Percentiles rank a stretch among this genome's conserved stretches.
phyloP scores from a whole-genome alignment of 2,113 vertebrate genomes.

The Anolis sagrei region DNA sequence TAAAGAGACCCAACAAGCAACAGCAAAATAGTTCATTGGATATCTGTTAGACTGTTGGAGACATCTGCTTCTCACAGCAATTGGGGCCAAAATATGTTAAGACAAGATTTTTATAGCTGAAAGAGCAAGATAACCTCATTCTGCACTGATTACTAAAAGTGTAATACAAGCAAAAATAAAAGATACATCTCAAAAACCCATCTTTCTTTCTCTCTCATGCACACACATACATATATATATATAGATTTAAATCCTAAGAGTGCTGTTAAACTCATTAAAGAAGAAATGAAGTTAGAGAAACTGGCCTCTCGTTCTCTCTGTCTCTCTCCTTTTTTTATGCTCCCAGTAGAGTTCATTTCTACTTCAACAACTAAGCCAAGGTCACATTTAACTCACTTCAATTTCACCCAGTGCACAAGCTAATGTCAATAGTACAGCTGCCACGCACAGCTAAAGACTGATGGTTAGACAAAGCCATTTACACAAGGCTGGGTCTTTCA shows the following conservation, averaged over 20 bases:
- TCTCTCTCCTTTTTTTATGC: constrained; percentile 79
- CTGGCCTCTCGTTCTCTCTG: constrained; percentile 77
- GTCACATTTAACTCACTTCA: constrained; percentile 89
- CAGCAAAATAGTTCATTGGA: constrained; percentile 48
- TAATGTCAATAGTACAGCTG: constrained; percentile 88
- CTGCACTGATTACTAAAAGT: constrained; percentile 77
- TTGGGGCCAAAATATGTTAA: constrained; percentile 72
- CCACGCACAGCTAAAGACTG: constrained; percentile 87
- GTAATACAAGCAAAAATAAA: constrained; percentile 81
- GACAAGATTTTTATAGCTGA: constrained; percentile 73
- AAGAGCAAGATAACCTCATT: constrained; percentile 79
- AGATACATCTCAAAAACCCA: neutral
- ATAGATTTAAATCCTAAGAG: constrained; percentile 83
- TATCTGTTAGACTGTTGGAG: constrained; percentile 37
- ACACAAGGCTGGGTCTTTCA: constrained; percentile 87
- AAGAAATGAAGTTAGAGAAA: constrained; percentile 87
- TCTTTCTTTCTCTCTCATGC: neutral
- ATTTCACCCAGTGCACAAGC: constrained; percentile 87
- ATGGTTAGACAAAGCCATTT: constrained; percentile 90
- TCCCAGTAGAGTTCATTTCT: constrained; percentile 87
- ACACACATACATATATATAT: constrained; percentile 41
- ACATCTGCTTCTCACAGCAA: constrained; percentile 63
- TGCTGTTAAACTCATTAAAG: constrained; percentile 87
- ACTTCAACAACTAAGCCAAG: constrained; percentile 89
- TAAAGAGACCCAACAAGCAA: constrained; percentile 27